Evolutionary conservation across 2,113 vertebrate genomes (phyloP).

Genomic region (Rhinogobius similis): DNA sequence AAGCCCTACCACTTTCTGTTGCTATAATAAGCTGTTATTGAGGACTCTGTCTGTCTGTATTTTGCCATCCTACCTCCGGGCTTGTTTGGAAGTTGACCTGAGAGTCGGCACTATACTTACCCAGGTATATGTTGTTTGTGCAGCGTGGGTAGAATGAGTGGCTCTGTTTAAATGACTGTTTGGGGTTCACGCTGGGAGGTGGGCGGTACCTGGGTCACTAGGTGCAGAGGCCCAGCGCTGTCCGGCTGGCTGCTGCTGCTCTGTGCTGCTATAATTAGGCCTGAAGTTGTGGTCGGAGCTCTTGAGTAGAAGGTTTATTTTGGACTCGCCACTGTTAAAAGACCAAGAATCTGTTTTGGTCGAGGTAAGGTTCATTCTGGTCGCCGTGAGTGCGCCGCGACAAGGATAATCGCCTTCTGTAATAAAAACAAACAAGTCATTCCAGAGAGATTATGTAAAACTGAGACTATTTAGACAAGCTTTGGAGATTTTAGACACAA

Average conservation of each 20-base stretch:
- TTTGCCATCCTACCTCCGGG: conserved; percentile 42
- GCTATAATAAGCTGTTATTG: conserved; percentile 73
- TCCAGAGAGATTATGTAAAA: not conserved
- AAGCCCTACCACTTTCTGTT: conserved; percentile 59
- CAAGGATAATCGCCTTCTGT: conserved; percentile 6
- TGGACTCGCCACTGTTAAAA: conserved; percentile 35
- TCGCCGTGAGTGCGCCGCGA: conserved; percentile 28
- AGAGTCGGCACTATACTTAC: conserved; percentile 63
- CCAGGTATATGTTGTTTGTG: conserved; percentile 50
- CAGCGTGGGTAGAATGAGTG: conserved; percentile 36
- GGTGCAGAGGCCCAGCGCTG: conserved; percentile 52
- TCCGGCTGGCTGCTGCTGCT: conserved; percentile 44
- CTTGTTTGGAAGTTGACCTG: conserved; percentile 75
- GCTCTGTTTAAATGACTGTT: conserved; percentile 64
- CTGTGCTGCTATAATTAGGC: conserved; percentile 70
- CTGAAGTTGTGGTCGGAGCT: conserved; percentile 54
- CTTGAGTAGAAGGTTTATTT: conserved; percentile 59
- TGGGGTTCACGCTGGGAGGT: conserved; percentile 42
- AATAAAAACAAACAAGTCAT: not conserved
- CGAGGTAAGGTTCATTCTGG: conserved; percentile 35
- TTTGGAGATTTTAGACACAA: not conserved
- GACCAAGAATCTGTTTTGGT: not conserved
- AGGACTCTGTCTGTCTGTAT: conserved; percentile 45
- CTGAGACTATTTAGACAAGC: not conserved
- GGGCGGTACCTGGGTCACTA: conserved; percentile 64